Evolutionary conservation across 2,113 vertebrate species (phyloP).

Genomic region (Cichladusa arquata): DNA sequence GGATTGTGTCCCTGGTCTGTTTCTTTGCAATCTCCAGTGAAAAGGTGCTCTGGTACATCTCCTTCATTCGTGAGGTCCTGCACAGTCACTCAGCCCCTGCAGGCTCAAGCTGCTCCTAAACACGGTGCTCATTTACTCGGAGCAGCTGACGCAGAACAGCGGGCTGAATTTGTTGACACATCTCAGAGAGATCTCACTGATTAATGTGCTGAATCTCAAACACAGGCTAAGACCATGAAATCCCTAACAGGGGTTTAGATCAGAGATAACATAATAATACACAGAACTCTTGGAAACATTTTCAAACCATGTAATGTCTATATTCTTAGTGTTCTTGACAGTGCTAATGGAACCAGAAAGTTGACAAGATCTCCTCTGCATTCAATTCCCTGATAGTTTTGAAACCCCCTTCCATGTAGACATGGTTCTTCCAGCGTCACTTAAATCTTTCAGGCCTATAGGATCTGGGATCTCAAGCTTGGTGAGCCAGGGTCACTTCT

Average conservation of each 20-base stretch:
- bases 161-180: conserved; percentile 67
- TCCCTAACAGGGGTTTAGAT: conserved; percentile 70
- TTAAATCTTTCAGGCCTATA: not conserved
- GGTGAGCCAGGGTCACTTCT: rapidly evolving
- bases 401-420: not conserved
- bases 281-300: conserved; percentile 67
- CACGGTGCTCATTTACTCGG: not conserved
- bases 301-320: conserved; percentile 67
- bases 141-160: conserved; percentile 54
- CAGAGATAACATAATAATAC: conserved; percentile 66
- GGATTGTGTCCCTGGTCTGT: too few species aligned
- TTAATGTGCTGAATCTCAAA: conserved; percentile 71
- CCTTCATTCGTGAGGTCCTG: not conserved
- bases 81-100: not conserved
- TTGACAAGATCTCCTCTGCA: conserved; percentile 62
- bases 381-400: conserved; percentile 37
- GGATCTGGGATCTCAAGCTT: not conserved
- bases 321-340: conserved; percentile 65
- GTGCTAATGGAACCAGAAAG: conserved; percentile 58
- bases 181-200: conserved; percentile 61
- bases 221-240: conserved; percentile 69
- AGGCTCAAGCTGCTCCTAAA: not conserved
- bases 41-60: not conserved
- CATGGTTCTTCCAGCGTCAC: not conserved
- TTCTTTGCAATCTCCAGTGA: not conserved